Evolutionary conservation across 1,140 invertebrate species (phyloP).

Genomic region (Eubasilissa regina): DNA sequence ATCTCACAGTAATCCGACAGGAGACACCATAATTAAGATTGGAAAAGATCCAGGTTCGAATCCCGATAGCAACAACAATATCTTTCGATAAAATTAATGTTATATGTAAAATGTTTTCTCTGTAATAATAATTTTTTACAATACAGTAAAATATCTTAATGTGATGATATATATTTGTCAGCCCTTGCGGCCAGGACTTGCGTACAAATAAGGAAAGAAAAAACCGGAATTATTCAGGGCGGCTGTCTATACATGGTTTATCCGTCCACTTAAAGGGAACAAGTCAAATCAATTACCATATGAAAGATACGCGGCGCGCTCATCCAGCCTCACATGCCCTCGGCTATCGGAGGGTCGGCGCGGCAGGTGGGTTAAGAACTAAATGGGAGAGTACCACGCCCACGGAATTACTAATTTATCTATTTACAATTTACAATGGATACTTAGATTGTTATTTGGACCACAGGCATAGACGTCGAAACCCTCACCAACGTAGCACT

Average conservation of each 20-base stretch:
- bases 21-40: too few species aligned
- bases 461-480: conserved; percentile 26
- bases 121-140: too few species aligned
- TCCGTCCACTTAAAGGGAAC: conserved; percentile 48
- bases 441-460: background rate
- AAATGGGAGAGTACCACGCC: conserved; percentile 25
- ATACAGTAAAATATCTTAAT: too few species aligned
- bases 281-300: conserved; percentile 58
- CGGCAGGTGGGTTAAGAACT: conserved; percentile 5
- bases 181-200: conserved; percentile 4
- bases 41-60: too few species aligned
- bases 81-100: too few species aligned
- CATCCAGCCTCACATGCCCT: background rate
- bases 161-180: too few species aligned
- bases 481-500: background rate
- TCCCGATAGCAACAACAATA: too few species aligned
- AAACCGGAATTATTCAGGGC: conserved; percentile 27
- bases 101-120: too few species aligned
- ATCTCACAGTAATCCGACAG: too few species aligned
- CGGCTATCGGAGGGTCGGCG: background rate
- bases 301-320: conserved; percentile 31
- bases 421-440: conserved; percentile 24
- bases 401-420: conserved; percentile 32
- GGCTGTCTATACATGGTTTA: conserved; percentile 39
- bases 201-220: conserved; percentile 11